Evolutionary conservation across 2,113 vertebrate genomes (phyloP).

Genomic region (Indicator maculatus): DNA sequence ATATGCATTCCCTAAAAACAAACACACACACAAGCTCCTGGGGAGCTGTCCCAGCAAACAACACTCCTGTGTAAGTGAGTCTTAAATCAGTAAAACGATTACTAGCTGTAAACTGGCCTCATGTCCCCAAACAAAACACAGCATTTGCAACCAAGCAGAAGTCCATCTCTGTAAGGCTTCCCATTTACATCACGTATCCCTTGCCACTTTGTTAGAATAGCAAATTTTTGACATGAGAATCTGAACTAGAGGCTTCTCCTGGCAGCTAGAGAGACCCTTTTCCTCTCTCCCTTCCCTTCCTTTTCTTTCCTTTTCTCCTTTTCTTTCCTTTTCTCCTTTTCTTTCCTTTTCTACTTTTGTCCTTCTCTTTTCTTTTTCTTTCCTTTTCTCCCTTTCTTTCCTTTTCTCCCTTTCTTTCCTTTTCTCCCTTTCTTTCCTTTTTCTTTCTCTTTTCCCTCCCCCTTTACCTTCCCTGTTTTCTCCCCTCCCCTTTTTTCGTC

Average conservation of each 20-base stretch:
- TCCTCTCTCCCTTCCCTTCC: too few species aligned
- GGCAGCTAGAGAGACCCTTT: not conserved
- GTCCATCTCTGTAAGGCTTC: not conserved
- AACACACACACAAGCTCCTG: not conserved
- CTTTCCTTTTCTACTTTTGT: fast-evolving
- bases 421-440: too few species aligned
- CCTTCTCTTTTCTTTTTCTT: fast-evolving
- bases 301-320: not conserved
- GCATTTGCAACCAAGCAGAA: not conserved
- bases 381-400: fast-evolving
- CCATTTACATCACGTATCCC: not conserved
- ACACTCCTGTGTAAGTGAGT: not conserved
- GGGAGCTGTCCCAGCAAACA: not conserved
- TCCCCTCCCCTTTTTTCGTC: too few species aligned
- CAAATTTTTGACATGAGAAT: not conserved
- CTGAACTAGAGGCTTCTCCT: not conserved
- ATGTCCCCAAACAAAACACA: not conserved
- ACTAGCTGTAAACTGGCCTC: not conserved
- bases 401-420: too few species aligned
- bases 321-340: fast-evolving
- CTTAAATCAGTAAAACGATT: not conserved
- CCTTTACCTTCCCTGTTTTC: fast-evolving
- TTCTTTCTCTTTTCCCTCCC: not conserved
- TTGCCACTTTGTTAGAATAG: not conserved
- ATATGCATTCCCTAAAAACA: not conserved